phyloP scores from a whole-genome alignment of 2,113 vertebrate species.

The Myotis lucifugus region DNA sequence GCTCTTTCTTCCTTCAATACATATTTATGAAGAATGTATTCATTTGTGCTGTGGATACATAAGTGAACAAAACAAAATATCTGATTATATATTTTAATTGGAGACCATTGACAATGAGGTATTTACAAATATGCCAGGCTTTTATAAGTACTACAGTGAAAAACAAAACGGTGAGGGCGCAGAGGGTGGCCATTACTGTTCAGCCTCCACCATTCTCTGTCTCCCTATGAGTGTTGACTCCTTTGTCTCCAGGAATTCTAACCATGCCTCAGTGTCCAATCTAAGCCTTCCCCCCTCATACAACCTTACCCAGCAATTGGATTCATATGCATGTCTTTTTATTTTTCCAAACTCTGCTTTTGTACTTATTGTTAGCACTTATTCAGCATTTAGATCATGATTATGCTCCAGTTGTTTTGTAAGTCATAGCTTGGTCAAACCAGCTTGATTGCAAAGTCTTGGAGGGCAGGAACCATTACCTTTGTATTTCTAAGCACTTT shows the following conservation, averaged over 20 bases:
- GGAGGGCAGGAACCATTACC: background rate
- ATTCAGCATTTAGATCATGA: background rate
- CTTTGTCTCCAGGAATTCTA: background rate
- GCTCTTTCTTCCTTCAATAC: background rate
- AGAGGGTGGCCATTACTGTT: rapidly evolving
- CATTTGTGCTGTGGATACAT: background rate
- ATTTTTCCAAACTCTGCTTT: conserved; percentile 6
- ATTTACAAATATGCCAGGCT: background rate
- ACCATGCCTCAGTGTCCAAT: background rate
- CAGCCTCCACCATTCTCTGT: background rate
- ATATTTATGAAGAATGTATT: background rate
- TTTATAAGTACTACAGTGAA: background rate
- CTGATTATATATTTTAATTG: background rate
- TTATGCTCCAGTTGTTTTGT: background rate
- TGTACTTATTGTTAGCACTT: background rate
- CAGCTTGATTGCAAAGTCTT: background rate
- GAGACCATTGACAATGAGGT: background rate
- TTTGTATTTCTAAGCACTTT: background rate
- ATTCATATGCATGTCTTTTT: background rate
- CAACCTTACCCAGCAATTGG: background rate
- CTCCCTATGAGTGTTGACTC: rapidly evolving
- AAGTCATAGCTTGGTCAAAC: background rate
- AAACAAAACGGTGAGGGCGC: background rate
- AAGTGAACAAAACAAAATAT: background rate
- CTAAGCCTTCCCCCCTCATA: background rate